phyloP scores from a whole-genome alignment of 2,113 vertebrate genomes.

The Erythrolamprus reginae region DNA sequence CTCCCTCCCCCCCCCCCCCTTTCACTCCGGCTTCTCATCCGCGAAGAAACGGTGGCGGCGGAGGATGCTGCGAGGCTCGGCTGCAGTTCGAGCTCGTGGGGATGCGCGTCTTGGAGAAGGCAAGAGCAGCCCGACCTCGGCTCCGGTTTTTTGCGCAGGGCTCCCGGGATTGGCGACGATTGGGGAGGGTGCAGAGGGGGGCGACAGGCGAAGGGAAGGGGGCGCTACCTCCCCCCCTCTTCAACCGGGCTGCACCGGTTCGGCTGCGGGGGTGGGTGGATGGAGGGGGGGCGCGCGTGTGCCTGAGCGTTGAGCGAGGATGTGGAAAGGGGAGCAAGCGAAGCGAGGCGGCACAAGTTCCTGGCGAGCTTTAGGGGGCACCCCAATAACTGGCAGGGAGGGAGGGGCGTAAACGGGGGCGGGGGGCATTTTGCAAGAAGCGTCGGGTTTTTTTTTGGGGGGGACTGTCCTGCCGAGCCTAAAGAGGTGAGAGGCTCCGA shows the following conservation, averaged over 20 bases:
- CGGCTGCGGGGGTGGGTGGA: too few relatives aligned
- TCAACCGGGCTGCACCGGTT: too few relatives aligned
- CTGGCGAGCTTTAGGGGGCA: background rate
- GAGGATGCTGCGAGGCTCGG: background rate
- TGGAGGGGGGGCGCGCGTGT: background rate
- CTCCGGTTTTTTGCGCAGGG: background rate
- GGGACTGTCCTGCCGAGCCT: background rate
- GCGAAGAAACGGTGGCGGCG: background rate
- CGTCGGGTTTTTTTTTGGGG: background rate
- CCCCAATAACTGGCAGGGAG: background rate
- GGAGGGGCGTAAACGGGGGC: too few relatives aligned
- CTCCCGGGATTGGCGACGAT: background rate
- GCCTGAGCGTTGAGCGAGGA: background rate
- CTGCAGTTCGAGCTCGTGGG: background rate
- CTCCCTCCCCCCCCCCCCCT: background rate
- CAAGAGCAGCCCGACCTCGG: background rate
- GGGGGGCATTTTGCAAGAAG: background rate
- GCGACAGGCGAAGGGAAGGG: background rate
- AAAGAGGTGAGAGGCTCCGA: background rate
- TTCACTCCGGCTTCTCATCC: background rate
- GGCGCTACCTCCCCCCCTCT: background rate
- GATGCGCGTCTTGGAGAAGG: background rate
- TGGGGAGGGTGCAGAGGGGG: background rate
- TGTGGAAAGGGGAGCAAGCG: background rate
- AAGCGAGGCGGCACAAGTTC: background rate